Base-by-base conservation (phyloP, 2,113 vertebrate genomes). In the Xyliphius kryptos region DNA sequence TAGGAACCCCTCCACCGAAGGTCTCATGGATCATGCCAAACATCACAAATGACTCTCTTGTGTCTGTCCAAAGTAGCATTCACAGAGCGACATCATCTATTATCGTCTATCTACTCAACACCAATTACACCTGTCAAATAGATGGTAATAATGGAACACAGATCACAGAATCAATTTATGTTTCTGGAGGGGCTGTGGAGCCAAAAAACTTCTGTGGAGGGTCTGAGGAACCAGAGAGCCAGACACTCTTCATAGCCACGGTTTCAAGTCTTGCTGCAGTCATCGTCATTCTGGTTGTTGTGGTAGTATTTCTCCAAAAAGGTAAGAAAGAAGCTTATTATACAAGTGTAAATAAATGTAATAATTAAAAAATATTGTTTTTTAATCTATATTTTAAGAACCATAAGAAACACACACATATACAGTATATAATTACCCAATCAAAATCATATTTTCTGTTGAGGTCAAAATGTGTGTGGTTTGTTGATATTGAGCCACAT, bases 41-140 rank as follows among this genome's bases (percentile, higher is more conserved):
- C 0, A 12, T 12, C 36, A 21, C 6, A 7, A 22, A 16, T 15
- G 13, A 17, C 21, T 26, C 37, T 6, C 19, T 15, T 10, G 47
- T 43, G 49, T 38, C 49, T n/a, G 36, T 56, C 16, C 61, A n/a
- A n/a, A 38, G 38, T 8, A 12, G 13, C 7, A 10, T 6, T 21
- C 14, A 7, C 3, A 17, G 32, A 22, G 38, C 37, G 6, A 22
- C 40, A 4, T 52, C 61, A 20, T 53, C 49, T 22, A 11, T 63
- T 53, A 43, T 21, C 12, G 37, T 19, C 20, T 41, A 22, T 21
- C 17, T 15, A 9, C 8, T 44, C 32, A 41, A 43, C 51, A 52
- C 40, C 36, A 41, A 51, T 14, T 63, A 63, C 49, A 63, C 61
- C 61, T 63, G 48, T 17, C 61, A 63, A 37, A 63, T 63, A 20